Base-by-base conservation (phyloP, 2,113 vertebrate species). In the Sinocyclocheilus anshuiensis region DNA sequence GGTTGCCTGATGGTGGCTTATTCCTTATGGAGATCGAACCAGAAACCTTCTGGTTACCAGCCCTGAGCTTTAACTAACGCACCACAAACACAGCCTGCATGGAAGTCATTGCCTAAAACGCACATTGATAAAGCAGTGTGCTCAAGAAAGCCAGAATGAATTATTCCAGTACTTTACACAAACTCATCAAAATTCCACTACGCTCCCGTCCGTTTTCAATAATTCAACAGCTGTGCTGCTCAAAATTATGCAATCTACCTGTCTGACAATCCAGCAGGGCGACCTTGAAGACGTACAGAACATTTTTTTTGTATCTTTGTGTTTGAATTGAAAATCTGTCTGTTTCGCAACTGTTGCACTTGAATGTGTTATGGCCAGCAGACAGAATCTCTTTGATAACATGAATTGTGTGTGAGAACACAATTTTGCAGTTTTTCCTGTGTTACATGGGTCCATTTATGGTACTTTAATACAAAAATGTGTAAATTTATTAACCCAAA, bases 141-240 rank as follows among this genome's bases (percentile, higher is more conserved):
- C 65, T 69, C 26, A 16, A 33, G 29, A 69, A 69, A 69, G 65
- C 26, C 65, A 18, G 63, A 29, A 29, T 15, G 26, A 67, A 67
- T 29, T 67, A 29, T 65, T 65, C 11, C 5, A 24, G 12, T 67
- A 5, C 67, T 16, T 33, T 36, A 71, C 3, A 7, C 67, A 36
- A 36, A 71, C 67, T 71, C 67, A 71, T 71, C 67, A 71, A 71
- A 71, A 71, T 71, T 71, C 36, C 67, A 10, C 67, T 20, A 10
- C 3, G 13, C 67, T 18, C 65, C 7, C 1, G 8, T 71, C 16
- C 3, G 29, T 9, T 69, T 33, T 18, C 15, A 57, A 57, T 57
- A 18, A 57, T 57, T 57, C 18, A 57, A 57, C 55, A 57, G 55
- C 55, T 20, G 55, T 57, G 55, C 5, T 1, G 53, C 16, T 57